Conservation (phyloP, 2,113 vertebrate genomes). For the Marmota flaviventris region DNA sequence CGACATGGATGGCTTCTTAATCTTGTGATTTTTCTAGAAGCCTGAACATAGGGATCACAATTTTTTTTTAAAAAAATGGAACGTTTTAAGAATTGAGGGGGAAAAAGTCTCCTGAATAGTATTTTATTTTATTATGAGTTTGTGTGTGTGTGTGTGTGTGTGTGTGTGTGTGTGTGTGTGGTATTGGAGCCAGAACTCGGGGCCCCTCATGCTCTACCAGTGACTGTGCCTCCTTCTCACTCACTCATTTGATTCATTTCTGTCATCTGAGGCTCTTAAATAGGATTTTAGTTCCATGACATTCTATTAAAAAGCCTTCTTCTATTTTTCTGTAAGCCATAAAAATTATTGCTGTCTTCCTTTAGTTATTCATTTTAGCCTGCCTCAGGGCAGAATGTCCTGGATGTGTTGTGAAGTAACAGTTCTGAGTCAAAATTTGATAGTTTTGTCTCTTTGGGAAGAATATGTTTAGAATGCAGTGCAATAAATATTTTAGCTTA, state of each 20-base stretch:
- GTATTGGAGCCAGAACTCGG: neutral
- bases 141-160: neutral
- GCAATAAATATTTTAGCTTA: slow-evolving; percentile 79
- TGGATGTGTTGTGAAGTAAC: slow-evolving; percentile 75
- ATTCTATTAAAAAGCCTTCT: neutral
- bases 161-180: neutral
- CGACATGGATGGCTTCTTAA: slow-evolving; percentile 43
- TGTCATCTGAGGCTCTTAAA: neutral
- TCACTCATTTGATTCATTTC: neutral
- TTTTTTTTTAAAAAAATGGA: slow-evolving; percentile 1
- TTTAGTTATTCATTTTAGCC: slow-evolving; percentile 62
- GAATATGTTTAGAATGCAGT: slow-evolving; percentile 79
- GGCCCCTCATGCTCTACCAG: too few relatives aligned
- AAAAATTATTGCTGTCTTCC: neutral
- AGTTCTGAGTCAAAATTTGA: slow-evolving; percentile 79
- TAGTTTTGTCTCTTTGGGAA: slow-evolving; percentile 83
- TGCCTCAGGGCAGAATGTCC: slow-evolving; percentile 57
- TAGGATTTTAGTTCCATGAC: neutral
- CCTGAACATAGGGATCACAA: neutral
- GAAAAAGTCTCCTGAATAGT: slow-evolving; percentile 42
- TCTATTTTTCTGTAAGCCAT: slow-evolving; percentile 60
- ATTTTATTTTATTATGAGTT: neutral
- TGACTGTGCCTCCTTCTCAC: neutral
- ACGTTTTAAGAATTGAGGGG: neutral
- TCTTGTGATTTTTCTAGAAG: slow-evolving; percentile 42